These are phyloP conservation scores for Mamestra configurata DNA, from an alignment of 1,140 invertebrate genomes.

Conservation along the genomic window DNA sequence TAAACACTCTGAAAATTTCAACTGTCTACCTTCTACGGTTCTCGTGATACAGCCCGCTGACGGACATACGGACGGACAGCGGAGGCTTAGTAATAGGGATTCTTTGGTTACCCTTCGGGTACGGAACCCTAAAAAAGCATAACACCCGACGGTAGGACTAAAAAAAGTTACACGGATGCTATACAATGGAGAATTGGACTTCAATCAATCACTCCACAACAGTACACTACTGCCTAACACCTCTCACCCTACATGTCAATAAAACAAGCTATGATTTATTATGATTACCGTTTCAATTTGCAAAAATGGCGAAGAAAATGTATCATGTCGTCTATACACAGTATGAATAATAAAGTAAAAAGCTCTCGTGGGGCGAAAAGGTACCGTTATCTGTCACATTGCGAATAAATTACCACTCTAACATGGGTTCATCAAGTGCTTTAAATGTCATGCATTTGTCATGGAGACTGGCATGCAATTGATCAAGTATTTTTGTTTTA, in stretches of 20 bases:
- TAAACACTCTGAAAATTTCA: too few relatives aligned
- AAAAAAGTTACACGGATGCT: too few relatives aligned
- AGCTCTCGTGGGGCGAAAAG: neutral
- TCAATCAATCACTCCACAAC: neutral
- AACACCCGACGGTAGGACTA: too few relatives aligned
- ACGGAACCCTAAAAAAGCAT: too few relatives aligned
- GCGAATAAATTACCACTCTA: slow-evolving; percentile 12
- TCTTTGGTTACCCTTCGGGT: too few relatives aligned
- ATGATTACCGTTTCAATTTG: slow-evolving; percentile 10
- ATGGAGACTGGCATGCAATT: neutral
- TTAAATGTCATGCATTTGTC: neutral
- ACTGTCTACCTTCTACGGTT: too few relatives aligned
- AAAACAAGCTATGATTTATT: slow-evolving; percentile 1
- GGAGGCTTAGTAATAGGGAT: too few relatives aligned
- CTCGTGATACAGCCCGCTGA: too few relatives aligned
- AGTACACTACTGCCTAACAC: neutral
- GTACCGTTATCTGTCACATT: slow-evolving; percentile 24
- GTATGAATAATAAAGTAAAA: slow-evolving; percentile 26
- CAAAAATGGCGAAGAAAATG: neutral
- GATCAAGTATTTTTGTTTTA: neutral
- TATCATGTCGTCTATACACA: neutral
- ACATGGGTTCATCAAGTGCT: slow-evolving; percentile 3
- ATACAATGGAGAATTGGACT: too few relatives aligned
- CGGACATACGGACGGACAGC: too few relatives aligned
- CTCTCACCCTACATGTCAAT: neutral